Percentiles rank a stretch among this genome's conserved stretches.
phyloP scores from a whole-genome alignment of 2,113 vertebrate genomes.

The Pollachius pollachius region DNA sequence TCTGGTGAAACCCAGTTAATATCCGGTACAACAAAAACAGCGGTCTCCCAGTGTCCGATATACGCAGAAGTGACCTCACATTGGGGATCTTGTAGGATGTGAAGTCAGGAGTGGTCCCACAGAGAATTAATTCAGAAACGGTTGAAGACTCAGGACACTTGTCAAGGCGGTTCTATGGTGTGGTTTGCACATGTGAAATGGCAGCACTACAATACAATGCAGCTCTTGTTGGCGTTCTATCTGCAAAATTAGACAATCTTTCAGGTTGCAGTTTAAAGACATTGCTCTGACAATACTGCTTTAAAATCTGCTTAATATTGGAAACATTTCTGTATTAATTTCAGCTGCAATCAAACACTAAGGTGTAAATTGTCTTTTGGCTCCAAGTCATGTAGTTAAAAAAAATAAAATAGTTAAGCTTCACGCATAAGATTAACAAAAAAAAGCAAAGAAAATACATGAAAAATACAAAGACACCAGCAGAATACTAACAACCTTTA shows the following conservation, averaged over 20 bases:
- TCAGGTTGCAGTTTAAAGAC: slow-evolving; percentile 13
- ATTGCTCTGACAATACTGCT: slow-evolving; percentile 24
- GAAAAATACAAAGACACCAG: too few species aligned
- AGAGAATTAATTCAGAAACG: background rate
- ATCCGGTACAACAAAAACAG: background rate
- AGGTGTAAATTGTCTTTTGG: slow-evolving; percentile 45
- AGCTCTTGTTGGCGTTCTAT: slow-evolving; percentile 16
- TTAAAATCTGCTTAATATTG: too few species aligned
- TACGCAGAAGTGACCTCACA: background rate
- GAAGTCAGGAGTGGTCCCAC: background rate
- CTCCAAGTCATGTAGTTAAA: slow-evolving; percentile 35
- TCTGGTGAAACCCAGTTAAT: background rate
- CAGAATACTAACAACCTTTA: too few species aligned
- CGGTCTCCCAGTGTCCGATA: background rate
- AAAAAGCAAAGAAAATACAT: slow-evolving; percentile 37
- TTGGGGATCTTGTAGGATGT: background rate
- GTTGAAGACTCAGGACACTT: background rate
- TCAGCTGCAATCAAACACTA: slow-evolving; percentile 34
- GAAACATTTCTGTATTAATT: too few species aligned
- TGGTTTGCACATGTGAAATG: background rate
- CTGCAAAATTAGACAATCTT: slow-evolving; percentile 24
- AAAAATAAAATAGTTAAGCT: slow-evolving; percentile 17
- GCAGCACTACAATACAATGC: background rate
- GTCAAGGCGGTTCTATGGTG: background rate
- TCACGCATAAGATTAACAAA: slow-evolving; percentile 38